Evolutionary conservation across 2,113 vertebrate genomes (phyloP), one percentile per base, ranked within the genome.

Genomic region (Psammodynastes pulverulentus): DNA sequence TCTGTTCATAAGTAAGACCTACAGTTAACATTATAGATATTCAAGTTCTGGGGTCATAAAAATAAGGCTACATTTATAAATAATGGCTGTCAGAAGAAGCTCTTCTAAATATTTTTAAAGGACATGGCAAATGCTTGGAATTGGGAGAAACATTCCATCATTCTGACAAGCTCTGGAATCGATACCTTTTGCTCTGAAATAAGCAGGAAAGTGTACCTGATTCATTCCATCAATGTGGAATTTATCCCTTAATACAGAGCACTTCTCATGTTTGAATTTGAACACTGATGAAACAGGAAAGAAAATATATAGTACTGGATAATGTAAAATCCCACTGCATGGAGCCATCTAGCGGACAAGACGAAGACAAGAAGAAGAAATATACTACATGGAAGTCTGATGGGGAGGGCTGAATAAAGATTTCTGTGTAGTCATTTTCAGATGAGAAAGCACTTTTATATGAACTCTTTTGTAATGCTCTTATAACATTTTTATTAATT

Each of bases 271-370:
- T 56, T 23, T 48, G 45, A 8, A 49, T 87, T 56, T 49, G 19
- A 26, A 67, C 45, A 87, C 46, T 53, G 0, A 0, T 13, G 48
- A 15, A 62, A 91, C 62, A 90, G 23, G 21, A 89, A 89, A 92
- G 24, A 62, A 26, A 54, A 45, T 88, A 87, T 89, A 19, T 19
- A 39, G 15, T 79, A 24, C 12, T 29, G 19, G 91, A 52, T 23
- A 19, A 26, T 67, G 29, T 92, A 91, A 84, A 85, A 52, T 90
- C 7, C 56, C 90, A 93, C 48, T 54, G 49, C 45, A 84, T 54
- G 4, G 52, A 87, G 91, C 87, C 93, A 92, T 15, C 91, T 93
- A 84, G 72, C 39, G 90, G 90, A 48, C 48, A 54, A 54, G 51
- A 24, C 1, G 4, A 26, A 13, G 43, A 34, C 85, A 53, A 53